Evolutionary conservation across 1,140 invertebrate species (phyloP), one percentile per base, ranked within the genome.

Genomic region (Lerema accius): DNA sequence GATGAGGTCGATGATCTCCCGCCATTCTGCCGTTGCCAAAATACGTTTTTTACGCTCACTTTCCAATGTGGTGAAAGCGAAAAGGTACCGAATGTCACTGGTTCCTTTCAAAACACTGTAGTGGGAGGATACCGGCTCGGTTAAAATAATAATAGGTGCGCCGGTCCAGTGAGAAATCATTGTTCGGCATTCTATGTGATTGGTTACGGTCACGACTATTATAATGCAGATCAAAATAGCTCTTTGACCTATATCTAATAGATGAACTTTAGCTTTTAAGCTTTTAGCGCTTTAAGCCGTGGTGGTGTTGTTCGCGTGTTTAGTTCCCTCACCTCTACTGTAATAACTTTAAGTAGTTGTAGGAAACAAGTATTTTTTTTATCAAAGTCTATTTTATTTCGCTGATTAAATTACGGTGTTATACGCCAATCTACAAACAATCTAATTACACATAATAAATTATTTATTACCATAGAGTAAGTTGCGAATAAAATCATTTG

Each of bases 21-120:
- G 78, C 76, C 81, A 82, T 88, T 86, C 80, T 83, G 82, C 73
- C 74, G 83, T 87, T 90, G 88, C 85, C 88, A 86, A 90, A 90
- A 89, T 89, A 77, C 80, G 76, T 88, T 90, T 89, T 89, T 90
- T 88, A 86, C 88, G 84, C 80, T 90, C 80, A 90, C 88, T 90
- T 90, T 90, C 88, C 88, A 90, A 90, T 87, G 82, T 74, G 78
- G 88, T 90, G 88, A 90, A 90, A 90, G 86, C 85, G 88, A 89
- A 88, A 88, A 90, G 75, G 86, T 89, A 87, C 85, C 65, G 76
- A 90, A 89, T 89, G 85, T 87, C 86, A 89, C 76, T 87, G 83
- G 71, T 87, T 90, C 86, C 86, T 89, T 90, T 90, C 85, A 86
- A 80, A 84, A 78, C 77, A 86, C 78, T 83, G 84, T 90, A 84